Evolutionary conservation across 2,888 invertebrate genomes (phyloP), one percentile per base, ranked within the genome.

Genomic region (Boloria euphrosyne): DNA sequence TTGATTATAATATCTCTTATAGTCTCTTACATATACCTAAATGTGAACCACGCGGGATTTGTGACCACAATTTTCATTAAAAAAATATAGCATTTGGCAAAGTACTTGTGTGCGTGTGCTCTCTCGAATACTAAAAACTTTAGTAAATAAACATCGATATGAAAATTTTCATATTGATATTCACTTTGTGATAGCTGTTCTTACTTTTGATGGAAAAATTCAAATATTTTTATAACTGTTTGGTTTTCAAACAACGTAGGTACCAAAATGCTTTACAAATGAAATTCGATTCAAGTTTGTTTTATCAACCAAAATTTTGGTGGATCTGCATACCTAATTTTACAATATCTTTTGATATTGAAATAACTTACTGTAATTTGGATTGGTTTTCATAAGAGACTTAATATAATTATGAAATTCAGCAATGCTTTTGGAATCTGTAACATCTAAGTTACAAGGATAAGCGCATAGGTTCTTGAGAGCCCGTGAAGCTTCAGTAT

Each of bases 391-490:
- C 65, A 94, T 78, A 74, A 93, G 81, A 62, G 80, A 74, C 58
- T 84, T 81, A 0, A 94, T 88, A 55, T 85, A 90, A 50, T 89
- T 78, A 31, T 89, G 84, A 72, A 94, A 94, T 5, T 78, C 78
- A 0, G 80, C 68, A 7, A 96, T 90, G 75, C 94, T 95, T 3
- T 93, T 87, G 1, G 86, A 79, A 60, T 93, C 92, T 4, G 95
- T 95, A 13, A 97, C 93, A 82, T 98, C 96, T 58, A 97, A 80
- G 46, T 93, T 88, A 38, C 86, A 81, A 0, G 95, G 90, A 64
- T 89, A 85, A 0, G 93, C 89, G 49, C 88, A 83, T 18, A 87
- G 73, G 31, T 82, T 80, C 65, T 76, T 79, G 17, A 91, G 76
- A 13, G 94, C 87, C 27, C 87, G 79, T 5, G 95, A 95, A 0